phyloP scores from a whole-genome alignment of 2,888 invertebrate species.

The Mythimna loreyi region DNA sequence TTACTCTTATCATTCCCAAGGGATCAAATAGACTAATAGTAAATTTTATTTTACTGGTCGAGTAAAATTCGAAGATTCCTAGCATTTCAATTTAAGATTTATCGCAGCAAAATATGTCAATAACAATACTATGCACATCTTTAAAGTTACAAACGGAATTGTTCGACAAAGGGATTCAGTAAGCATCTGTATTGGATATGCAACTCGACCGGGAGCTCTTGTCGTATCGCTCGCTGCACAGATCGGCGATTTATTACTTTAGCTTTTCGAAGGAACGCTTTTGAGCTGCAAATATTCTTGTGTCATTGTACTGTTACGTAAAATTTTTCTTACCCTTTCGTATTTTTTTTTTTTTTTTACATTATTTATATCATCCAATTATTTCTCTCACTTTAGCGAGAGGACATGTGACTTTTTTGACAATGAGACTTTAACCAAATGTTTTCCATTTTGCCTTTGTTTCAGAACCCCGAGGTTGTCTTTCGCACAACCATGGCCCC shows the following conservation, averaged over 20 bases:
- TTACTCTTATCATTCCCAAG: too few relatives aligned
- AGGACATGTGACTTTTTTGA: too few relatives aligned
- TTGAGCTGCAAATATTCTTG: conserved; percentile 23
- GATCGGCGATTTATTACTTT: conserved; percentile 31
- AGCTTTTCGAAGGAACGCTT: conserved; percentile 23
- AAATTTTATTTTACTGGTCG: too few relatives aligned
- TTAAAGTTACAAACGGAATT: conserved; percentile 35
- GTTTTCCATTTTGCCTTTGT: too few relatives aligned
- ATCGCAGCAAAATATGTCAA: conserved; percentile 1
- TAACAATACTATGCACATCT: conserved; percentile 15
- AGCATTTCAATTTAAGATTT: background rate
- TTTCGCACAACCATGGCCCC: too few relatives aligned
- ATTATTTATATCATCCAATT: too few relatives aligned
- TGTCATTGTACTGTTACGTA: conserved; percentile 1
- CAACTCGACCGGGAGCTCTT: conserved; percentile 16
- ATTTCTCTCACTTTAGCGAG: too few relatives aligned
- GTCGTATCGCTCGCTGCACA: background rate
- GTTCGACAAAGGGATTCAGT: conserved; percentile 30
- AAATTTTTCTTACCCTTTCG: background rate
- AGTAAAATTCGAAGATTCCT: background rate
- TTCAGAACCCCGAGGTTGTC: too few relatives aligned
- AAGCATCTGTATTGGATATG: conserved; percentile 24
- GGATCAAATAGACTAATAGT: too few relatives aligned
- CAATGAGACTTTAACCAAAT: too few relatives aligned
- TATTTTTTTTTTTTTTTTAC: background rate